These are phyloP conservation scores for Flabesymbios commensalis DNA, from an alignment of 2,888 invertebrate genomes.

Conservation along the genomic window DNA sequence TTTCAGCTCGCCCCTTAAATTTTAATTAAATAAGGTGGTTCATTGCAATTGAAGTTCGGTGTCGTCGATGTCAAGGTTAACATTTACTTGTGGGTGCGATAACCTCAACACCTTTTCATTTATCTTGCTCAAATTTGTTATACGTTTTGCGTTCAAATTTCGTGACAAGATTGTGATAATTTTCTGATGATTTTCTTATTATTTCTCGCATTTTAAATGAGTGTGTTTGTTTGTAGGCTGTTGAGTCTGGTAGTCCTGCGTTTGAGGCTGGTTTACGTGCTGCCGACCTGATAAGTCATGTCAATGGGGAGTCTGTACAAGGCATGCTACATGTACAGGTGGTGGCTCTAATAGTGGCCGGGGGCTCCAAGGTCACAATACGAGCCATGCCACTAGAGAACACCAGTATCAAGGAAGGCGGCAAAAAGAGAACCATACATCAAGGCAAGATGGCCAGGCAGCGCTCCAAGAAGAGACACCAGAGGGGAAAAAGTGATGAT, in stretches of 20 bases:
- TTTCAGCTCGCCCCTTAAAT: too few relatives aligned
- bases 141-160: too few relatives aligned
- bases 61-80: too few relatives aligned
- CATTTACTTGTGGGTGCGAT: too few relatives aligned
- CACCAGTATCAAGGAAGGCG: conserved; percentile 86
- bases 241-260: conserved; percentile 89
- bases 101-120: too few relatives aligned
- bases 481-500: conserved; percentile 66
- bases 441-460: conserved; percentile 61
- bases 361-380: conserved; percentile 72
- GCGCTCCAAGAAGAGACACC: conserved; percentile 42
- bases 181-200: too few relatives aligned
- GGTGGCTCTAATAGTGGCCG: conserved; percentile 82
- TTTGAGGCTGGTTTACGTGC: conserved; percentile 67
- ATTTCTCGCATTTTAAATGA: too few relatives aligned
- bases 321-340: conserved; percentile 77
- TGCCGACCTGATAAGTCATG: conserved; percentile 82
- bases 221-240: conserved; percentile 70
- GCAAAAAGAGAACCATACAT: conserved; percentile 63
- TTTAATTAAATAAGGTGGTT: too few relatives aligned
- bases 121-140: too few relatives aligned
- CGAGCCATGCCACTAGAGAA: conserved; percentile 81
- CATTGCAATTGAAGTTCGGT: too few relatives aligned
- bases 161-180: too few relatives aligned
- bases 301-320: conserved; percentile 83